Base-by-base conservation (phyloP, 2,888 invertebrate genomes). In the Busseola fusca region DNA sequence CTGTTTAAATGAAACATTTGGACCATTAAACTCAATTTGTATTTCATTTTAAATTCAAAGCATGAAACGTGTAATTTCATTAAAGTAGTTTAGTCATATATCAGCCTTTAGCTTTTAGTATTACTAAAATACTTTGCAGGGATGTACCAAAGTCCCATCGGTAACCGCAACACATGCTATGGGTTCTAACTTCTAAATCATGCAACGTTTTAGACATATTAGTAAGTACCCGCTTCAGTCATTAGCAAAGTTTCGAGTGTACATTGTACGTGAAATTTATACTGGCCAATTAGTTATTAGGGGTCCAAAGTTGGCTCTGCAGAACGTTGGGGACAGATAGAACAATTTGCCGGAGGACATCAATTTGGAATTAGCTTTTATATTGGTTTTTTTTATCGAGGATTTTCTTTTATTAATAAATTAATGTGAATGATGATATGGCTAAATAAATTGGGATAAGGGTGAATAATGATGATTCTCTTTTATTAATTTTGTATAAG, bases 181-280 rank as follows among this genome's bases (percentile, higher is more conserved):
- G 40, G 21, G 45, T 42, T 62, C 58, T 50, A 50, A 50, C n/a
- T 50, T 50, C n/a, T 50, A 50, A 82, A 75, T 81, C 64, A 75
- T 76, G 64, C 34, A 59, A 62, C 48, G 69, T 81, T 75, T 70
- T 63, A 63, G 73, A 59, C 72, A 30, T 68, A 68, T 34, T 34
- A 40, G 54, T 54, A 69, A 50, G n/a, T 70, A 59, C 54, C 73
- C 73, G 68, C 69, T 82, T 75, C 68, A 65, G 72, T 75, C 69
- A 82, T 82, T 83, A 84, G 65, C 68, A 66, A 83, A 82, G 72
- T 82, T 78, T 52, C 21, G 34, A 74, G 67, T 72, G 68, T 60
- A 72, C 59, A 60, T 64, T 73, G 64, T 69, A 70, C 72, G 69
- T 67, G 66, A 72, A 76, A 69, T 77, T 76, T 65, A 58, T 56